These are phyloP conservation scores for Homarus gammarus DNA, from an alignment of 2,888 invertebrate genomes.

Conservation along the genomic window DNA sequence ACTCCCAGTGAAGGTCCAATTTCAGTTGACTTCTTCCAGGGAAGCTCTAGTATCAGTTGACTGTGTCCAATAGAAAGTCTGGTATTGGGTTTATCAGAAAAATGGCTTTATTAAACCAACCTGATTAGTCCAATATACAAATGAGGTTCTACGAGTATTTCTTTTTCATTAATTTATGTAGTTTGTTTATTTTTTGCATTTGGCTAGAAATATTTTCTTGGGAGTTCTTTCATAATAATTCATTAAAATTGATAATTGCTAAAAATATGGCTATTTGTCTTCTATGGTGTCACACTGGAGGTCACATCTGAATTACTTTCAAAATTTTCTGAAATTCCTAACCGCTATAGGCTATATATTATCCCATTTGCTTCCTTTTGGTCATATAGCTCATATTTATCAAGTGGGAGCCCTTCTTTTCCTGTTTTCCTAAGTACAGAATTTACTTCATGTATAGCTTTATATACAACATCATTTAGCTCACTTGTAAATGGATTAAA, in stretches of 20 bases:
- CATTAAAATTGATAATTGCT: background rate
- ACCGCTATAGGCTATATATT: background rate
- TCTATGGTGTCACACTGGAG: background rate
- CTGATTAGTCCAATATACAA: no score
- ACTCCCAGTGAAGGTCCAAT: no score
- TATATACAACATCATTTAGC: constrained; percentile 61
- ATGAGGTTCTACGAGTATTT: no score
- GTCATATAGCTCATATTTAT: constrained; percentile 71
- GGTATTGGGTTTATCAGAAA: no score
- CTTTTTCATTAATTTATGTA: background rate
- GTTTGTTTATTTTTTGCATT: background rate
- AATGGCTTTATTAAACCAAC: background rate
- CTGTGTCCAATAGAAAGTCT: no score
- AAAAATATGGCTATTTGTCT: no score
- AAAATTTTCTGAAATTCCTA: background rate
- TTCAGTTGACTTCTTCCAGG: no score
- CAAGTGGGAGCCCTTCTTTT: constrained; percentile 62
- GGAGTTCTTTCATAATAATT: background rate
- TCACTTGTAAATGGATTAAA: constrained; percentile 67
- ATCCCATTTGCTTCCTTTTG: constrained; percentile 43
- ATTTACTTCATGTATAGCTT: constrained; percentile 66
- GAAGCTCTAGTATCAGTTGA: no score
- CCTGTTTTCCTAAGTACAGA: constrained; percentile 15
- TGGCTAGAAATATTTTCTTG: background rate
- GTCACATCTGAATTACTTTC: no score